Conservation (phyloP, 1,140 invertebrate genomes). For the Heliothis virescens region DNA sequence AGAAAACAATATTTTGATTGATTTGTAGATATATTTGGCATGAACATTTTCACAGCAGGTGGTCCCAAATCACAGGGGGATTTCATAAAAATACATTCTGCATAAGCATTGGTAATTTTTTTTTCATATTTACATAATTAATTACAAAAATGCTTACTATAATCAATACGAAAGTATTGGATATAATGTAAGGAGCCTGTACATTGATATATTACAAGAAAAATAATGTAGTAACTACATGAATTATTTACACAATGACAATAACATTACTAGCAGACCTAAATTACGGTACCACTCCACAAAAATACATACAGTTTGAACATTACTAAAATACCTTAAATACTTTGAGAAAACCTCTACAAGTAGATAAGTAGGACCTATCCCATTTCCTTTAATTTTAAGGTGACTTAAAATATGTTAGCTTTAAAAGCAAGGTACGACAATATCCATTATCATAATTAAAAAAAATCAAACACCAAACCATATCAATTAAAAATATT, state of each 20-base stretch:
- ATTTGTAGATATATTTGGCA: constrained; percentile 63
- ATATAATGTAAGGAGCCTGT: constrained; percentile 7
- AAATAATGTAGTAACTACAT: constrained; percentile 24
- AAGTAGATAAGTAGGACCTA: no score
- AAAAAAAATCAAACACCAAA: constrained; percentile 26
- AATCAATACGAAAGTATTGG: not conserved
- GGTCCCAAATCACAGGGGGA: constrained; percentile 58
- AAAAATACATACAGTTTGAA: constrained; percentile 21
- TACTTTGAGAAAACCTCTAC: not conserved
- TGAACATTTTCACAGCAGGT: constrained; percentile 60
- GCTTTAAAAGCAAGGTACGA: constrained; percentile 39
- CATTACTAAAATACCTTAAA: constrained; percentile 7
- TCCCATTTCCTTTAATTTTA: not conserved
- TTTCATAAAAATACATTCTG: constrained; percentile 37
- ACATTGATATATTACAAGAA: constrained; percentile 15
- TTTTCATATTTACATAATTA: constrained; percentile 36
- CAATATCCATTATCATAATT: constrained; percentile 13
- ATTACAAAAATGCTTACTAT: constrained; percentile 13
- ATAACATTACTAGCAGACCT: constrained; percentile 36
- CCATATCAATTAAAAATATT: constrained; percentile 22
- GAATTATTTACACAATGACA: constrained; percentile 31
- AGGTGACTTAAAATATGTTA: not conserved
- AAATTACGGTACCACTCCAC: constrained; percentile 9
- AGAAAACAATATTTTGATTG: constrained; percentile 34
- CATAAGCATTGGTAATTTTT: constrained; percentile 34